A percentile compares a stretch with the other conserved stretches of the same genome.
These are phyloP conservation scores for Dicycla oo DNA, from an alignment of 2,888 invertebrate species.

Conservation along the genomic window DNA sequence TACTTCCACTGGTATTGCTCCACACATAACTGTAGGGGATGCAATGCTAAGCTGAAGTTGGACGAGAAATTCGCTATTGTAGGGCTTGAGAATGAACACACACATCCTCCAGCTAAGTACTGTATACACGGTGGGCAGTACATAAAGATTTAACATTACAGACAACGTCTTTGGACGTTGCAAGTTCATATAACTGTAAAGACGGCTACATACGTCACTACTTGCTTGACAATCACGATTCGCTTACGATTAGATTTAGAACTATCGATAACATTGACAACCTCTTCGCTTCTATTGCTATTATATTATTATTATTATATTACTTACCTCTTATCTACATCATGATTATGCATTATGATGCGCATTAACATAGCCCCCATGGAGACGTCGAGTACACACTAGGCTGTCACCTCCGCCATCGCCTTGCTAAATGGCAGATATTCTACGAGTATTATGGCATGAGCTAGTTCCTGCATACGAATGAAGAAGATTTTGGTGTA, in stretches of 20 bases:
- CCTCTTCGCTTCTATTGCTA: constrained; percentile 4
- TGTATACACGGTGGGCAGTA: constrained; percentile 80
- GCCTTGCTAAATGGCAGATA: background rate
- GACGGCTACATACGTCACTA: background rate
- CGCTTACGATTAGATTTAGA: no score
- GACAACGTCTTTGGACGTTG: constrained; percentile 21
- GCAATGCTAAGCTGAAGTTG: constrained; percentile 81
- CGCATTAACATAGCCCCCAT: background rate
- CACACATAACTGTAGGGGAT: constrained; percentile 83
- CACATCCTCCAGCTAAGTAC: constrained; percentile 81
- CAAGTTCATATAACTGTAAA: background rate
- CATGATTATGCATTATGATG: background rate
- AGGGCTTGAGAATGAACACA: constrained; percentile 76
- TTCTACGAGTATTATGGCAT: background rate
- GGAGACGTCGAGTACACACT: no score
- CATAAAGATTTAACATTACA: constrained; percentile 70
- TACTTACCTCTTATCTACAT: background rate
- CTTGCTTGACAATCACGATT: constrained; percentile 17
- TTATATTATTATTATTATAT: no score
- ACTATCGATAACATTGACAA: background rate
- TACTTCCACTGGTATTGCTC: constrained; percentile 85
- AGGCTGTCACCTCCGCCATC: background rate
- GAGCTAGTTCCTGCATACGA: background rate
- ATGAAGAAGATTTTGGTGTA: background rate
- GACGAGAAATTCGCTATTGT: constrained; percentile 78